Base-by-base conservation (phyloP, 2,888 invertebrate genomes). In the Meteorus cinctellus region DNA sequence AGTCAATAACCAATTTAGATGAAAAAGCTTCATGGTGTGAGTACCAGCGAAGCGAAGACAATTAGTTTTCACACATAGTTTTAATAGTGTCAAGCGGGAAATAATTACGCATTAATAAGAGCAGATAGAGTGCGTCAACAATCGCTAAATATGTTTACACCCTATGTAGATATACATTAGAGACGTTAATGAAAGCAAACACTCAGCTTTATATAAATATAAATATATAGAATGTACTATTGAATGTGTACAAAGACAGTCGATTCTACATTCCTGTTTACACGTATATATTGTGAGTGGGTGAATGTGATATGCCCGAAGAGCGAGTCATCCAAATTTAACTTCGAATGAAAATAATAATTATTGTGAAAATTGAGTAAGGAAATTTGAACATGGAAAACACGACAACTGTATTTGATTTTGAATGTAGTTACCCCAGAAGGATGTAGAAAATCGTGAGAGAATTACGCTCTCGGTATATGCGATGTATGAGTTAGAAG, bases 141-240 rank as follows among this genome's bases (percentile, higher is more conserved):
- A 55, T 29, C 29, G 62, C 29, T 45, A 29, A 36, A 45, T 71
- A 62, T 29, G 41, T 41, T 24, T 31, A 45, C 66, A 41, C 34
- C 59, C 24, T 71, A 41, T 71, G 60, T 41, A 24, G 59, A 45
- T 45, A 62, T 62, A 62, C 60, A 29, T 71, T 79, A 79, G 45
- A 76, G 74, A 77, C 66, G 74, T 78, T 80, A 78, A 80, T 79
- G 74, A 79, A 80, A 78, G 77, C 79, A 79, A 77, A 76, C 77
- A 79, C 74, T 77, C 73, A 48, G 34, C 4, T 6, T 34, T 34
- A 1, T 14, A 48, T 16, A n/a, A 14, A 48, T 16, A n/a, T 48
- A 48, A 4, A 45, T 45, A 12, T 5, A 45, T 16, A n/a, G n/a
- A n/a, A 16, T 48, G 16, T 48, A 16, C 48, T 10, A 12, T 41